Percentiles rank a stretch among this genome's conserved stretches.
These are phyloP conservation scores for Phaenicophaeus curvirostris DNA, from an alignment of 2,797 vertebrate species.

Conservation along the genomic window DNA sequence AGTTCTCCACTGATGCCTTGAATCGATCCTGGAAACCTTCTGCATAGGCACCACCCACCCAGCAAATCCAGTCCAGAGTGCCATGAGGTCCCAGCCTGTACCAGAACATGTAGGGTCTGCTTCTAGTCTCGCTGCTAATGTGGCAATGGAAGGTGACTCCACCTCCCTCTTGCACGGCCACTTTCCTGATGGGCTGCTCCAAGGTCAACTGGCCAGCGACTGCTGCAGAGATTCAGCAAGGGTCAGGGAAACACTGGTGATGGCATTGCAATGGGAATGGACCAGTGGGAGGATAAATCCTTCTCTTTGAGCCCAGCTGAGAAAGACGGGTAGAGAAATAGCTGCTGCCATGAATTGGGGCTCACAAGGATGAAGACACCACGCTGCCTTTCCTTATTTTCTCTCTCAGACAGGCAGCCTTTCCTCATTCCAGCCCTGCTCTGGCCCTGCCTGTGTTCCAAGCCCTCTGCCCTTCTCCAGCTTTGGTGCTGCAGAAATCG, in stretches of 20 bases:
- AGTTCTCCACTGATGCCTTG: too few species aligned
- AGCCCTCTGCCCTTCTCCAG: too few species aligned
- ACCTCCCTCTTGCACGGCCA: rapidly evolving
- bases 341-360: not conserved
- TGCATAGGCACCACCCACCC: too few species aligned
- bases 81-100: not conserved
- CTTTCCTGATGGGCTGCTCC: not conserved
- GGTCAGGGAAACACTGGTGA: rapidly evolving
- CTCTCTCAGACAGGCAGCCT: too few species aligned
- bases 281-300: rapidly evolving
- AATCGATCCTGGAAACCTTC: too few species aligned
- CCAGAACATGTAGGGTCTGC: not conserved
- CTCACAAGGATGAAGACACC: too few species aligned
- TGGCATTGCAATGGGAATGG: not conserved
- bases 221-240: not conserved
- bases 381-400: too few species aligned
- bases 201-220: not conserved
- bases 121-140: not conserved
- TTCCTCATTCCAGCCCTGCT: too few species aligned
- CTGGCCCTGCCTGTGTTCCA: too few species aligned
- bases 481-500: too few species aligned
- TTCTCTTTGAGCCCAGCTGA: not conserved
- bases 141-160: not conserved
- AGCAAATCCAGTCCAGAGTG: not conserved
- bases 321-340: too few species aligned